Evolutionary conservation across 2,797 vertebrate species (phyloP), one percentile per base, ranked within the genome.

Genomic region (Neopelma chrysocephalum): DNA sequence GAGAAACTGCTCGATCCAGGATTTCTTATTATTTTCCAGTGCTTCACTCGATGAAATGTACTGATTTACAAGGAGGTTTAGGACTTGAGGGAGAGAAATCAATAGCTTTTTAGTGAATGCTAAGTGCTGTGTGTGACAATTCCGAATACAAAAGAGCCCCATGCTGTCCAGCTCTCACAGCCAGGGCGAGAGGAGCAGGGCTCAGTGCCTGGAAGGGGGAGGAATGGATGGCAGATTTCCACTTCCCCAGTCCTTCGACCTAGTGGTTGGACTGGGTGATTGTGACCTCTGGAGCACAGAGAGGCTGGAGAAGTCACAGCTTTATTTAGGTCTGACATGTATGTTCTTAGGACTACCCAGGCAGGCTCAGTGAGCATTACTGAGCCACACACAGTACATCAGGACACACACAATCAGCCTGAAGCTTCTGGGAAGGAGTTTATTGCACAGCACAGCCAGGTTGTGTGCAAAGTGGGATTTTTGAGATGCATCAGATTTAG

Each of bases 21-120:
- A 32, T 84, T 93, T 91, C 72, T 40, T 58, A 53, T 76, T 90
- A 58, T 87, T 92, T 91, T 58, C 70, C 40, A 70, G 56, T 53
- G 71, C 78, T 87, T 91, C 51, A 21, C 23, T 94, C 62, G 60
- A 3, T 57, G 53, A 78, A 70, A 54, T 80, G 72, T 75, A 80
- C 86, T 87, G 80, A 94, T 94, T 95, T 96, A 90, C 40, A 90
- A 81, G 29, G 40, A 95, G 66, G 54, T 89, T 95, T 93, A 90
- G 80, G 73, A 84, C 70, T 87, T 79, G 54, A 94, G 62, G 80
- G 90, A 94, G 54, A 78, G 72, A 82, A 77, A 97, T 96, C 95
- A 76, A 91, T 94, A 96, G 45, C 77, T 92, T 96, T 95, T 95
- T 91, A 91, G 92, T 38, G 80, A 92, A 90, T 76, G 48, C 80